These are phyloP conservation scores for Aspidapion aeneum DNA, from an alignment of 2,888 invertebrate genomes.

Conservation along the genomic window DNA sequence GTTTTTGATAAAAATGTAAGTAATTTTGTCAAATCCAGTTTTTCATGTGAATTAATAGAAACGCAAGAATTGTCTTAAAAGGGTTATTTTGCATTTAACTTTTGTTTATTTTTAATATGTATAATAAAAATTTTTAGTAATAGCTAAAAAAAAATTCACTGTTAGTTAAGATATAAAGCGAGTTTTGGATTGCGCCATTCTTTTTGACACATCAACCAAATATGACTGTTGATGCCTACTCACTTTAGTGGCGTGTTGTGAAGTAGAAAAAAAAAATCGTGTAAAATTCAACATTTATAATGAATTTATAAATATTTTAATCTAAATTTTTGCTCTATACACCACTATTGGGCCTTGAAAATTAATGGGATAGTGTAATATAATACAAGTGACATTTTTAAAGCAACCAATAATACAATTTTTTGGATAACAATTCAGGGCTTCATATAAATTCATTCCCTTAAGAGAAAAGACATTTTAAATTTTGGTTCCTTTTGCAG, in stretches of 20 bases:
- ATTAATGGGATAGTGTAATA: background rate
- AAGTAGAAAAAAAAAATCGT: constrained; percentile 1
- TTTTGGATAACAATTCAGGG: background rate
- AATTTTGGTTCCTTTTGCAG: too few species aligned
- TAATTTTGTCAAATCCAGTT: too few species aligned
- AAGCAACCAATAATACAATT: background rate
- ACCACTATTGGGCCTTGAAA: background rate
- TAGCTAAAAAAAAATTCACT: background rate
- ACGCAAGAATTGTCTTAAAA: too few species aligned
- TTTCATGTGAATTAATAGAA: too few species aligned
- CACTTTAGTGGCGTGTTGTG: constrained; percentile 33
- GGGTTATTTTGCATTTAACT: too few species aligned
- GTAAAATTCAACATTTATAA: constrained; percentile 11
- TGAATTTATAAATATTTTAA: too few species aligned
- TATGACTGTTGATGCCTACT: constrained; percentile 43
- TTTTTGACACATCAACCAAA: constrained; percentile 42
- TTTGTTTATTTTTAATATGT: too few species aligned
- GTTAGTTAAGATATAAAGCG: constrained; percentile 24
- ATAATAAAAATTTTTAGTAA: too few species aligned
- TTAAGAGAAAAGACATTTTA: too few species aligned
- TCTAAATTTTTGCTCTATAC: constrained; percentile 19
- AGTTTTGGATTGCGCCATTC: constrained; percentile 45
- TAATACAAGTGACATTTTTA: background rate
- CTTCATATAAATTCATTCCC: too few species aligned
- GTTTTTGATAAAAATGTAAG: too few species aligned